Evolutionary conservation across 30 jellyfish, hydroid and myxozoan species (phyloP).

Genomic region (Hydractinia echinata): DNA sequence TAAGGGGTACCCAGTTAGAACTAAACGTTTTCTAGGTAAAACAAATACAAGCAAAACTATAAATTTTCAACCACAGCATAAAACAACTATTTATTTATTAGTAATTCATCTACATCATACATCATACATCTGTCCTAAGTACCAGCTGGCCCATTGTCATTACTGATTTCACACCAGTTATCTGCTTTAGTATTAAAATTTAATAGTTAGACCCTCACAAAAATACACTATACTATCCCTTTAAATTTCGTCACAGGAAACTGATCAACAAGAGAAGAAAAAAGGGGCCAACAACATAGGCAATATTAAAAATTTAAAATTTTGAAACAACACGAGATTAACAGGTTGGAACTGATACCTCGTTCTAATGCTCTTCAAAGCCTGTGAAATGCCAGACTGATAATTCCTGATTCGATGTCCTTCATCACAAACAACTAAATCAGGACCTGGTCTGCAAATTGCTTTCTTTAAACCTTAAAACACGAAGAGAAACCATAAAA

Average conservation of each 20-base stretch:
- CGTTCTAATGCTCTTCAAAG: constrained; percentile 71
- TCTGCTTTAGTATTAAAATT: no score
- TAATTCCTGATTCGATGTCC: constrained; percentile 92
- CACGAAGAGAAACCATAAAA: background rate
- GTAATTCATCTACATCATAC: no score
- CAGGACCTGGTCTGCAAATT: constrained; percentile 96
- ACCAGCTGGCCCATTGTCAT: no score
- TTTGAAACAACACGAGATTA: background rate
- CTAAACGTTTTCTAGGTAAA: constrained; percentile 73
- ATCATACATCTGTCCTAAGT: no score
- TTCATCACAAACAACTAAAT: constrained; percentile 91
- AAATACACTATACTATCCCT: no score
- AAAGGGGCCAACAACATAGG: no score
- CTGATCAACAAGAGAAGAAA: no score
- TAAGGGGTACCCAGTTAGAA: constrained; percentile 90
- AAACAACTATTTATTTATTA: no score
- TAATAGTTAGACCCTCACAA: no score
- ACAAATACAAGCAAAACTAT: background rate
- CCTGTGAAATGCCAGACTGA: constrained; percentile 87
- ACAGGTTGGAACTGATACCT: constrained; percentile 39
- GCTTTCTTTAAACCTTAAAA: constrained; percentile 58
- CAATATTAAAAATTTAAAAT: no score
- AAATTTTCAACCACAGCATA: background rate
- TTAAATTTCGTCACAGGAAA: no score
- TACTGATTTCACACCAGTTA: no score